Base-by-base conservation (phyloP, 2,113 vertebrate genomes). In the Microcebus lehilahytsara region DNA sequence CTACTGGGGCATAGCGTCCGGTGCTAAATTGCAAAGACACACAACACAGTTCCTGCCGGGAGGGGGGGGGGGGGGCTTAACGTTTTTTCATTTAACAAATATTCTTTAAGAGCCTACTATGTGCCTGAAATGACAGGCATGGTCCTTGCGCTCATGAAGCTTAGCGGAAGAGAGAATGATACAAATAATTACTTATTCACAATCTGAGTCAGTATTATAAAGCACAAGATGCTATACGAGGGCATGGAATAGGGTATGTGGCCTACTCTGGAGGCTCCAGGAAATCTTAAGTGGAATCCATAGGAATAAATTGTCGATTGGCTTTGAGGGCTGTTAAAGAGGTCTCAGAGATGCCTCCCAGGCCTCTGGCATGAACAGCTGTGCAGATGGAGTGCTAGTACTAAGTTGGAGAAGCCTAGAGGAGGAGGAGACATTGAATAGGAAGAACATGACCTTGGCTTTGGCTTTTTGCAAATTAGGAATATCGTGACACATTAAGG, bases 1-100 rank as follows among this genome's bases (percentile, higher is more conserved):
- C 97, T 97, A 88, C 74, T 58, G 97, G 77, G 14, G 34, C 7
- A 64, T n/a, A 22, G 58, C 53, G 34, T 46, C 58, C 80, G 37
- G 49, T 56, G 34, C 79, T 71, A 64, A 94, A 62, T 40, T 23
- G 27, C 69, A 67, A 66, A 79, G 58, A 78, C 14, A 22, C 6
- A 6, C 8, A 51, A 7, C 7, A 12, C 10, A 27, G 5, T 42
- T 49, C n/a, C 23, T 56, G 10, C 19, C 17, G 25, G 42, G 32
- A 4, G 3, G 7, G 37, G 37, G 37, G 37, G 37, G 37, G 22
- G 8, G 32, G 10, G 1, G 7, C 37, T 88, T 84, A 8, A 8
- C 13, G 10, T 92, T 85, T 77, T n/a, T 80, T 97, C n/a, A 56
- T 9, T 85, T 60, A 85, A 60, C 19, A 90, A 83, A 46, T 83